phyloP scores from a whole-genome alignment of 2,888 invertebrate genomes.

The Eremobia ochroleuca region DNA sequence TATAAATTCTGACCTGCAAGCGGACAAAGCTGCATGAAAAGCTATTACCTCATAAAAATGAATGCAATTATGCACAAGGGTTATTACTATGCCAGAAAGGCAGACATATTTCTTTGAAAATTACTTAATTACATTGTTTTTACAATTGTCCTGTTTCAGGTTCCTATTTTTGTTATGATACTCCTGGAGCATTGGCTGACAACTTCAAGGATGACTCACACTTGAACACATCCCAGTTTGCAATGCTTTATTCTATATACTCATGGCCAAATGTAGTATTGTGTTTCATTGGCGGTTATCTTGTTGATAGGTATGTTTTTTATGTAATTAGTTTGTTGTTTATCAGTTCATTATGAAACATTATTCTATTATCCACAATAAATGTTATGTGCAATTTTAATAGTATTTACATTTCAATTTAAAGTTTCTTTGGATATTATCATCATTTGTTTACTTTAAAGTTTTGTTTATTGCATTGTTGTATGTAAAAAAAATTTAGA shows the following conservation, averaged over 20 bases:
- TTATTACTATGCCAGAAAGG: neutral
- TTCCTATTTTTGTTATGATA: constrained; percentile 99
- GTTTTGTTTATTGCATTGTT: neutral
- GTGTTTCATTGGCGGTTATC: constrained; percentile 98
- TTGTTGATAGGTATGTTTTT: constrained; percentile 95
- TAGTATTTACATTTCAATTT: neutral
- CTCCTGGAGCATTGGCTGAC: constrained; percentile 97
- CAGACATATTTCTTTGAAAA: neutral
- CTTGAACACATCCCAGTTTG: constrained; percentile 95
- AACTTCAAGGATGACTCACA: constrained; percentile 95
- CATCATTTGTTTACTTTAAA: neutral
- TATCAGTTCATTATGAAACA: constrained; percentile 50
- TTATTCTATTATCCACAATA: constrained; percentile 7
- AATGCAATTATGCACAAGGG: neutral
- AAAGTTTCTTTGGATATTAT: neutral
- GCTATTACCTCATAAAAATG: no score
- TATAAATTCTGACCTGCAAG: neutral
- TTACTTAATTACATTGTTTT: neutral
- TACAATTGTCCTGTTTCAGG: constrained; percentile 91
- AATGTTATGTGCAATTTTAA: neutral
- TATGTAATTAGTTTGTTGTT: constrained; percentile 38
- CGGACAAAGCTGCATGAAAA: neutral
- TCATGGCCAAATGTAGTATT: constrained; percentile 99
- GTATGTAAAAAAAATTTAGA: no score
- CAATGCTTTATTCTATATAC: constrained; percentile 97